These are phyloP conservation scores for Aplocera efformata DNA, from an alignment of 2,888 invertebrate genomes.

Conservation along the genomic window DNA sequence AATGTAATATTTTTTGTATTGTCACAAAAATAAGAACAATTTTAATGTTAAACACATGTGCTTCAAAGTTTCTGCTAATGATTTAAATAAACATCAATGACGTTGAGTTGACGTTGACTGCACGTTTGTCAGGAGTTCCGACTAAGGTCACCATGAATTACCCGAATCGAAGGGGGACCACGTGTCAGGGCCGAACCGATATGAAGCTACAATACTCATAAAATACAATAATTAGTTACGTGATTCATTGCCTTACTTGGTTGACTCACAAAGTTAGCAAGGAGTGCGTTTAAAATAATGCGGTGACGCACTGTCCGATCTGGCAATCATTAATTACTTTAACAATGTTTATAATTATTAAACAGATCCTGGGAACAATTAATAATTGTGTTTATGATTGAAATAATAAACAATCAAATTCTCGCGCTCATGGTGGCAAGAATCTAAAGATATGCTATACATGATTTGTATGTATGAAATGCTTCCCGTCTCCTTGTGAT, in stretches of 20 bases:
- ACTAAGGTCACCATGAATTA: conserved; percentile 34
- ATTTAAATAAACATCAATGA: conserved; percentile 23
- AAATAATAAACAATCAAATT: conserved; percentile 14
- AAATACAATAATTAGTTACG: conserved; percentile 19
- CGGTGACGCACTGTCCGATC: conserved; percentile 54
- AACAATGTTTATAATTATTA: conserved; percentile 16
- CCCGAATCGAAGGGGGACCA: conserved; percentile 31
- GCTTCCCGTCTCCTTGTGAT: conserved; percentile 34
- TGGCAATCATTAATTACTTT: conserved; percentile 25
- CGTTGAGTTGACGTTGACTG: conserved; percentile 21
- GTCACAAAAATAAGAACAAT: no score
- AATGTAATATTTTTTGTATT: no score
- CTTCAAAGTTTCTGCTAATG: conserved; percentile 11
- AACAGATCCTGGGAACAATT: conserved; percentile 21
- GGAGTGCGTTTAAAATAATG: conserved; percentile 52
- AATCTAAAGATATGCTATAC: conserved; percentile 4
- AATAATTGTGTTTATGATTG: conserved; percentile 13
- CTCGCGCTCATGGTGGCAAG: conserved; percentile 8
- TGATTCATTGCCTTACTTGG: conserved; percentile 60
- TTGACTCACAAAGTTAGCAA: conserved; percentile 59
- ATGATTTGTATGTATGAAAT: conserved; percentile 3
- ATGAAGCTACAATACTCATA: conserved; percentile 8
- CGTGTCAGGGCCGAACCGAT: conserved; percentile 26
- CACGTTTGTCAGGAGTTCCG: conserved; percentile 23
- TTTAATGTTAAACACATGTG: conserved; percentile 12